Conservation (phyloP, 2,888 invertebrate species). For the Lasioglossum marginatum region DNA sequence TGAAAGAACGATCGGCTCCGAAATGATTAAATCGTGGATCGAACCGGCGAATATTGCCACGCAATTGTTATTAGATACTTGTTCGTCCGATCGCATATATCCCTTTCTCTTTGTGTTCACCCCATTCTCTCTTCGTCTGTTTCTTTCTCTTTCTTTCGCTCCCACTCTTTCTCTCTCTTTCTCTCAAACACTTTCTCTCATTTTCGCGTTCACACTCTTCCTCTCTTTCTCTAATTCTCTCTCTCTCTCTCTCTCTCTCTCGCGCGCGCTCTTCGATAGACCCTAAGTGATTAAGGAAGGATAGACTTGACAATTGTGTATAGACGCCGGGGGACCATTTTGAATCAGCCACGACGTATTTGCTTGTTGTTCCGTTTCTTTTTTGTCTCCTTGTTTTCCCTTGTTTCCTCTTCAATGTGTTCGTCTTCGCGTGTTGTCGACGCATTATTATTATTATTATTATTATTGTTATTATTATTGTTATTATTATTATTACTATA, state of each 20-base stretch:
- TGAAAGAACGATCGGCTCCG: slow-evolving; percentile 20
- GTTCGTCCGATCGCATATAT: not conserved
- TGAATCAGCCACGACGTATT: not conserved
- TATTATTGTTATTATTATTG: slow-evolving; percentile 41
- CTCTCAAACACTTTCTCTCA: not conserved
- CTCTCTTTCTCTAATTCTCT: too few species aligned
- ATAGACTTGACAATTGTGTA: slow-evolving; percentile 53
- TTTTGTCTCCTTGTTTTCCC: not conserved
- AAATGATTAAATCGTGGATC: slow-evolving; percentile 42
- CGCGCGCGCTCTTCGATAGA: slow-evolving; percentile 39
- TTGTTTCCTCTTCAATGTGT: not conserved
- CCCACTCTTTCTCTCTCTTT: not conserved
- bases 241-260: not conserved
- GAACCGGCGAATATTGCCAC: slow-evolving; percentile 65
- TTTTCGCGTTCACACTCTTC: not conserved
- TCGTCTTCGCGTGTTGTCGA: slow-evolving; percentile 41
- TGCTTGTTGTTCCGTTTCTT: not conserved
- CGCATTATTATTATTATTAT: slow-evolving; percentile 45
- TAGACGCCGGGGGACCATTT: not conserved
- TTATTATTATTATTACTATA: slow-evolving; percentile 50
- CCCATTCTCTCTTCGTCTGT: not conserved
- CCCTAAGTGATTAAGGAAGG: slow-evolving; percentile 46
- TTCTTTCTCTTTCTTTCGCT: not conserved
- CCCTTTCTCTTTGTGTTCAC: not conserved
- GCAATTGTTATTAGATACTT: not conserved